phyloP scores from a whole-genome alignment of 2,113 vertebrate species.

The Ictalurus punctatus region DNA sequence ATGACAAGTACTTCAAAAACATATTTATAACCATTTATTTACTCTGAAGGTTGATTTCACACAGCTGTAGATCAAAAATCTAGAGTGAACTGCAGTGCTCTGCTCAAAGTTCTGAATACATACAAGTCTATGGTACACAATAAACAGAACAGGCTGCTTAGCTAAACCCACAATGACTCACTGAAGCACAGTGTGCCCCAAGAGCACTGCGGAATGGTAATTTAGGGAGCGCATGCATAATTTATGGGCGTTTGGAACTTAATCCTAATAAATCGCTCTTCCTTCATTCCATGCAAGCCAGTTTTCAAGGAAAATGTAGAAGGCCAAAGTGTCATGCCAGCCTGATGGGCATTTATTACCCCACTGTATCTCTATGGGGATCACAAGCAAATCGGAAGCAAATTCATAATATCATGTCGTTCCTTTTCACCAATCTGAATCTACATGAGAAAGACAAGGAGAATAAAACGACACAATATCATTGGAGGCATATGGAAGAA shows the following conservation, averaged over 20 bases:
- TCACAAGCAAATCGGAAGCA: slow-evolving; percentile 40
- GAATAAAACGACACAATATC: slow-evolving; percentile 50
- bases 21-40: slow-evolving; percentile 30
- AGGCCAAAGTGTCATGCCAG: slow-evolving; percentile 53
- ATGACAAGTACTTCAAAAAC: not conserved
- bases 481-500: slow-evolving; percentile 48
- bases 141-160: slow-evolving; percentile 35
- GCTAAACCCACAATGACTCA: slow-evolving; percentile 53
- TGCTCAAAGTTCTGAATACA: slow-evolving; percentile 23
- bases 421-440: slow-evolving; percentile 60
- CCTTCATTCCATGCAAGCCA: slow-evolving; percentile 60
- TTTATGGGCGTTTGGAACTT: slow-evolving; percentile 71
- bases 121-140: slow-evolving; percentile 21
- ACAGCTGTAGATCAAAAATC: slow-evolving; percentile 15
- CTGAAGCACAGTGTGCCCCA: slow-evolving; percentile 55
- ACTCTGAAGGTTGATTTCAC: not conserved
- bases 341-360: slow-evolving; percentile 61
- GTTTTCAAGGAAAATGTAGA: slow-evolving; percentile 57
- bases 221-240: slow-evolving; percentile 72
- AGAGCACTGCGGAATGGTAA: slow-evolving; percentile 68
- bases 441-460: slow-evolving; percentile 37
- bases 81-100: not conserved
- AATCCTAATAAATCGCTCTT: slow-evolving; percentile 75
- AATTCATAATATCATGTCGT: slow-evolving; percentile 51
- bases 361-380: slow-evolving; percentile 46